phyloP scores from a whole-genome alignment of 2,113 vertebrate genomes.

The Macquaria australasica region DNA sequence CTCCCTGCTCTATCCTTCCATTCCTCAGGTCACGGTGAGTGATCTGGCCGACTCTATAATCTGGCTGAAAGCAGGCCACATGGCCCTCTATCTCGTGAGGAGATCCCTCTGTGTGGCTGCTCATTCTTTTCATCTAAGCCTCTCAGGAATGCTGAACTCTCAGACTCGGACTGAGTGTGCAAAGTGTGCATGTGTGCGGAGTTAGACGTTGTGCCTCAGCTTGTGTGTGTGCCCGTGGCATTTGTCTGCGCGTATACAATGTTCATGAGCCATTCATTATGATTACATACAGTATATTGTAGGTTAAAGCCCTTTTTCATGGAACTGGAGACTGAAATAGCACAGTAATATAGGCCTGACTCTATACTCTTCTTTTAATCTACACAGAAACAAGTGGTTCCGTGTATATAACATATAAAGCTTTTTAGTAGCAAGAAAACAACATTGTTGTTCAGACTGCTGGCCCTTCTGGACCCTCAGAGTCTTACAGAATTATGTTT shows the following conservation, averaged over 20 bases:
- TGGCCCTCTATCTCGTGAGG: constrained; percentile 76
- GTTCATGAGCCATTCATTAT: not conserved
- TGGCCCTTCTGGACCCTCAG: constrained; percentile 51
- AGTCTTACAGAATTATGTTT: constrained; percentile 76
- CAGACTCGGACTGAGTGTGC: constrained; percentile 55
- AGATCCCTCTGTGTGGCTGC: constrained; percentile 76
- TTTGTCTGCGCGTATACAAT: constrained; percentile 29
- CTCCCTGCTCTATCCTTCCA: constrained; percentile 9
- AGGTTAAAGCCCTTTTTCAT: not conserved
- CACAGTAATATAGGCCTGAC: not conserved
- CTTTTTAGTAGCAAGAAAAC: constrained; percentile 44
- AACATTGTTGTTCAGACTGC: constrained; percentile 55
- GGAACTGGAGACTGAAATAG: constrained; percentile 6
- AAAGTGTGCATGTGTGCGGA: constrained; percentile 51
- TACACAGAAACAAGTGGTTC: not conserved
- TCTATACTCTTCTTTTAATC: not conserved
- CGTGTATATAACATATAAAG: not conserved
- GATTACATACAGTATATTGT: constrained; percentile 8
- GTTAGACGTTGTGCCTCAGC: constrained; percentile 37
- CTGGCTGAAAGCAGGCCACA: constrained; percentile 73
- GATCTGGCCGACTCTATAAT: constrained; percentile 69
- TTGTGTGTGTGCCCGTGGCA: constrained; percentile 26
- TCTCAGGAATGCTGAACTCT: constrained; percentile 78
- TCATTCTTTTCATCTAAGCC: constrained; percentile 81
- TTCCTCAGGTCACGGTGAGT: constrained; percentile 42